Evolutionary conservation across 2,888 invertebrate species (phyloP), one percentile per base, ranked within the genome.

Genomic region (Pollenia angustigena): DNA sequence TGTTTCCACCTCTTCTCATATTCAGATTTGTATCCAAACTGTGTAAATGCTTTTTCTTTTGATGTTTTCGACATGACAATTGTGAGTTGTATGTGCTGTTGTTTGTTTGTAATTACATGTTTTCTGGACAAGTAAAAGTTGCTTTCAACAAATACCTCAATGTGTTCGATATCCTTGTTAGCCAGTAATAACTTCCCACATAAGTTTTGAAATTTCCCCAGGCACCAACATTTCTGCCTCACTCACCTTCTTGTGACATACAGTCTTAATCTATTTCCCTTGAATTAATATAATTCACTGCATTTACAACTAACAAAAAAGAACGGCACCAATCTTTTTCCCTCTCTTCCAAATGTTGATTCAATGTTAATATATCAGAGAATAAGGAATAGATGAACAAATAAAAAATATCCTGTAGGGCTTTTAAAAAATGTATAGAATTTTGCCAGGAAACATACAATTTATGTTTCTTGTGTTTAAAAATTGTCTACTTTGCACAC

Each of bases 401-500:
- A 62, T 50, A 68, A 52, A n/a, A 74, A 69, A 60, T 66, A 32
- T 60, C 52, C 82, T 82, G 54, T 54, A 82, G 76, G 60, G 52
- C 54, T 82, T 54, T 75, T 69, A 62, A 69, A 69, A 64, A 66
- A 42, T 42, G 50, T 46, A 72, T 60, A 66, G 32, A 40, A 64
- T 72, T 58, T 82, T 82, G 79, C 54, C 82, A 68, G 74, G 74
- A 82, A 62, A 79, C 79, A 75, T 40, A 79, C 79, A 82, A 85
- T 85, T 85, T 86, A 86, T 82, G 62, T 79, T 79, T 69, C 50
- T 79, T 80, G 79, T 82, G 79, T 82, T 82, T 82, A 23, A 62
- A 74, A 69, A 86, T 82, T 85, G 78, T 86, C 74, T 69, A 56
- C 69, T 71, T 48, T 48, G 74, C 52, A 79, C 42, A 42, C 69